Evolutionary conservation across 2,888 invertebrate genomes (phyloP), one percentile per base, ranked within the genome.

Genomic region (Leucoma salicis): DNA sequence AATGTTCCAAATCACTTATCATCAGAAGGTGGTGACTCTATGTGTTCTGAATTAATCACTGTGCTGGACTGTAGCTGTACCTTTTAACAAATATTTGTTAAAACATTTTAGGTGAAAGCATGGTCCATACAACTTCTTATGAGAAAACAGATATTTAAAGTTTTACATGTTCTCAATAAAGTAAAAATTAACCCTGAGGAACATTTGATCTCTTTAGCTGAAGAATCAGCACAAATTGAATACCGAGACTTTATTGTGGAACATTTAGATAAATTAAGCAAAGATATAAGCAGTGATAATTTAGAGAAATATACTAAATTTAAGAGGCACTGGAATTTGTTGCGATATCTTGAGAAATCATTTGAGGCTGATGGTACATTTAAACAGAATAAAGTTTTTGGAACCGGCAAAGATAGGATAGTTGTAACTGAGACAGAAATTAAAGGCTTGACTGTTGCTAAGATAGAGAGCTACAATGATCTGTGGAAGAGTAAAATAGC

Each of bases 161-260:
- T 92, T 10, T 87, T 92, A 16, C 93, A 93, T 68, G 85, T 94
- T 49, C 71, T 94, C 33, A 88, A 83, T 46, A 94, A 93, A 75
- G 90, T 92, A n/a, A 90, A 90, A 46, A 83, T 92, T 46, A 90
- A 92, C 63, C 90, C 93, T 10, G 77, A 87, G 39, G 82, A 84
- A 27, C 92, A 93, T 62, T 81, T 94, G 34, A 86, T 89, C 68
- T 73, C 78, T 7, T 76, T 93, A 31, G 94, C 94, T 11, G 74
- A 90, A 49, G 91, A 91, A 34, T 92, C 93, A 27, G 74, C 82
- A 25, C 90, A 93, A 49, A 89, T 91, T 49, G 85, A 86, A 18
- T 80, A 94, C 35, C 88, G 94, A 59, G 92, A 94, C 57, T 92
- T 93, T 56, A 90, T 95, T 52, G 91, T 93, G 12, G 91, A 92